Evolutionary conservation across 1,140 invertebrate species (phyloP), one percentile per base, ranked within the genome.

Genomic region (Pemphigus obesinymphae): DNA sequence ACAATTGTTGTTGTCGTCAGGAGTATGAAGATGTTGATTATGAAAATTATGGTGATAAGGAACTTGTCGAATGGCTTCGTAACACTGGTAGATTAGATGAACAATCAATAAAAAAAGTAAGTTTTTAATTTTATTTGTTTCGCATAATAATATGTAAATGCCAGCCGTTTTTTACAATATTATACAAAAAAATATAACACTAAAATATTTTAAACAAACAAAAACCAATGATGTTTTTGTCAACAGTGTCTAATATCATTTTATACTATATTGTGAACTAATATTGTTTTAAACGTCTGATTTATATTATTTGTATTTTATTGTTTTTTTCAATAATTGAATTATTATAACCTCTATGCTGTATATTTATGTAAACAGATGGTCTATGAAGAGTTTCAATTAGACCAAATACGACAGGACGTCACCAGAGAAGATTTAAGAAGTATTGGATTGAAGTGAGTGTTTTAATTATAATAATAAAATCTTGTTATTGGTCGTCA

Each of bases 391-490:
- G 53, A 80, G 40, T 63, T 80, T 45, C 5, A 8, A 17, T 45
- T 80, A 13, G 40, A 80, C n/a, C 37, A 80, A 29, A 20, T 80
- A 17, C 37, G 11, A 61, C 17, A 3, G 2, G 55, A 80, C 15
- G 55, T 80, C 17, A 61, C 76, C 8, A 80, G 55, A 63, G 76
- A 80, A 29, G 76, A 80, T 63, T 45, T 80, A 1, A 63, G 76
- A 80, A 29, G 26, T 61, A 55, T 80, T 5, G 55, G 76, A 1
- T 43, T 80, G 8, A 80, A 61, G 76, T 80, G 15, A 76, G 73
- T 76, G 15, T n/a, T n/a, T n/a, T n/a, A n/a, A n/a, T n/a, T n/a
- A n/a, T n/a, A n/a, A n/a, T n/a, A n/a, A n/a, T n/a, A n/a, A n/a
- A n/a, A n/a, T n/a, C n/a, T n/a, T n/a, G n/a, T n/a, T n/a, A n/a